phyloP scores from a whole-genome alignment of 2,797 vertebrate species.

The Channa striata region DNA sequence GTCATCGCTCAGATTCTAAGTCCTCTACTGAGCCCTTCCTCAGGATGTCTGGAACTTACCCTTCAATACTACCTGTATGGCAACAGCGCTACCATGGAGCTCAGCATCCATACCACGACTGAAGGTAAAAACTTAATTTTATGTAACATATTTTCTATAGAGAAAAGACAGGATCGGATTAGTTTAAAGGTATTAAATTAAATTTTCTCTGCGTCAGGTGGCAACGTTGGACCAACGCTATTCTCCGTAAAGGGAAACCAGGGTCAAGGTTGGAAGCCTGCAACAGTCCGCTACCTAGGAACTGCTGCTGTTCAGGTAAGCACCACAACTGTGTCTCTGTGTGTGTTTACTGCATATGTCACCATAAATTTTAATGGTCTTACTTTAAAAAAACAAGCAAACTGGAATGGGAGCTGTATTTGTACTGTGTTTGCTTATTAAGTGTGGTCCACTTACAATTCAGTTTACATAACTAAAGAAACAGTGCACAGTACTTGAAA shows the following conservation, averaged over 20 bases:
- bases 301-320: constrained; percentile 76
- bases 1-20: constrained; percentile 76
- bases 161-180: not conserved
- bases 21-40: constrained; percentile 58
- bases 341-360: not conserved
- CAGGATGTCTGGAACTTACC: constrained; percentile 82
- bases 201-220: constrained; percentile 36
- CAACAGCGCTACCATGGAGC: constrained; percentile 75
- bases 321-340: not conserved
- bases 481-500: no score
- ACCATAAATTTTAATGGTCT: no score
- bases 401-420: no score
- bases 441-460: no score
- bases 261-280: constrained; percentile 79
- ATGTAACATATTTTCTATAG: not conserved
- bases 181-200: not conserved
- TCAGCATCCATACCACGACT: constrained; percentile 75
- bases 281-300: constrained; percentile 70
- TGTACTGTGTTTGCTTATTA: no score
- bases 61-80: constrained; percentile 86
- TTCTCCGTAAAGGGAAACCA: constrained; percentile 79
- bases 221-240: constrained; percentile 54
- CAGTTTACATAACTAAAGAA: no score
- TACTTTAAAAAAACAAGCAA: no score
- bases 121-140: constrained; percentile 63